Percentiles rank a stretch among this genome's conserved stretches.
Conservation (phyloP, 2,888 invertebrate genomes). For the Parnassius mnemosyne region DNA sequence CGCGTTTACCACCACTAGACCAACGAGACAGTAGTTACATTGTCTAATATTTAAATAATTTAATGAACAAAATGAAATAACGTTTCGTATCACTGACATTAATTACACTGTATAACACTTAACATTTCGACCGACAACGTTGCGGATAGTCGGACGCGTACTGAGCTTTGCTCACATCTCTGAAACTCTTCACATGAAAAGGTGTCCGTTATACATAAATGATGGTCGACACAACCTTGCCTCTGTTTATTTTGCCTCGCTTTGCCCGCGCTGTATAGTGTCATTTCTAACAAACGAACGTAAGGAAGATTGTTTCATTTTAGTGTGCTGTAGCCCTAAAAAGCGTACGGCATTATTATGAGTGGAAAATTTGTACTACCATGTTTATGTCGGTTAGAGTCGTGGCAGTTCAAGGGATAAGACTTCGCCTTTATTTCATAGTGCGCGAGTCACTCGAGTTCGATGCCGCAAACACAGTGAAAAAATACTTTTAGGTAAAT, state of each 20-base stretch:
- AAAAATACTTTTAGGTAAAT: too few relatives aligned
- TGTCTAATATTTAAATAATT: too few relatives aligned
- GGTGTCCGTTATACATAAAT: conserved; percentile 17
- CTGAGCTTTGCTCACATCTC: conserved; percentile 10
- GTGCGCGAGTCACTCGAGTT: too few relatives aligned
- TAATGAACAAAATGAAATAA: too few relatives aligned
- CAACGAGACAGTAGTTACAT: too few relatives aligned
- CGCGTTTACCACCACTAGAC: too few relatives aligned
- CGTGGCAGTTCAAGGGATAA: too few relatives aligned
- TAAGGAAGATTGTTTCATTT: conserved; percentile 1
- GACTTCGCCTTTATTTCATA: too few relatives aligned
- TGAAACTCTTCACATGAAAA: conserved; percentile 16
- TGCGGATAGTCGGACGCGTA: background rate
- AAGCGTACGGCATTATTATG: background rate
- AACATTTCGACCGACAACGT: conserved; percentile 6
- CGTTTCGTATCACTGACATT: conserved; percentile 3
- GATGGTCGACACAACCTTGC: conserved; percentile 14
- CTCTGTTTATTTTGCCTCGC: conserved; percentile 7
- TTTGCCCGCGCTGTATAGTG: conserved; percentile 3
- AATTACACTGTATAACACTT: background rate
- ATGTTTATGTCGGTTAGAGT: too few relatives aligned
- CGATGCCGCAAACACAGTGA: too few relatives aligned
- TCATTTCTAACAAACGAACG: background rate
- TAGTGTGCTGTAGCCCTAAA: background rate
- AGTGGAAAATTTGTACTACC: too few relatives aligned